phyloP scores from a whole-genome alignment of 1,140 invertebrate genomes.

The Zaprionus ghesquierei region DNA sequence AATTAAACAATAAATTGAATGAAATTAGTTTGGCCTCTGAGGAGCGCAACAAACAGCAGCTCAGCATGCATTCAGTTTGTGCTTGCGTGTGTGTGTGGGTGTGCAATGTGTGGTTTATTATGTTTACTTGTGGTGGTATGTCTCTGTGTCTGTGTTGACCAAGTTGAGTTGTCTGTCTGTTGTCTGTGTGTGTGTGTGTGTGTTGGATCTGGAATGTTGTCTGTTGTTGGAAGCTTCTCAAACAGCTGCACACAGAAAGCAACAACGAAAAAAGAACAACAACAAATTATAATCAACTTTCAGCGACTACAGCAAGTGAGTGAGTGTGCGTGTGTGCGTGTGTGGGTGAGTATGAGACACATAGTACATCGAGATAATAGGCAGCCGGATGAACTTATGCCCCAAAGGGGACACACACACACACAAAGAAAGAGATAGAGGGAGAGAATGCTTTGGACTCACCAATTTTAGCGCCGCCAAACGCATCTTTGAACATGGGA shows the following conservation, averaged over 20 bases:
- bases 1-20: constrained; percentile 79
- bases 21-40: constrained; percentile 67
- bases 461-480: constrained; percentile 86
- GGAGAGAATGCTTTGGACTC: constrained; percentile 51
- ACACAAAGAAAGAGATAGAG: neutral
- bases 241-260: constrained; percentile 68
- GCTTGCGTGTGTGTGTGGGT: constrained; percentile 12
- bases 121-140: neutral
- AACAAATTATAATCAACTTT: constrained; percentile 49
- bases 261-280: constrained; percentile 37
- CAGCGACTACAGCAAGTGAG: neutral
- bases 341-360: neutral
- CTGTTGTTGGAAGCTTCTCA: constrained; percentile 40
- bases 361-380: neutral
- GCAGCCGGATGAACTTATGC: neutral
- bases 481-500: constrained; percentile 86
- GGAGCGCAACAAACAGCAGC: constrained; percentile 34
- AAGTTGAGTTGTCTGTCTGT: constrained; percentile 35
- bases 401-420: neutral
- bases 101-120: constrained; percentile 28
- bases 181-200: too few relatives aligned
- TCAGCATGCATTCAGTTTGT: constrained; percentile 31
- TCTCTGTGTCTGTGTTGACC: constrained; percentile 6
- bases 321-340: neutral
- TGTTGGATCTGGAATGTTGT: constrained; percentile 8